Percentiles rank a stretch among this genome's conserved stretches.
These are phyloP conservation scores for Drosophila nikananu DNA, from an alignment of 1,140 invertebrate species.

Conservation along the genomic window DNA sequence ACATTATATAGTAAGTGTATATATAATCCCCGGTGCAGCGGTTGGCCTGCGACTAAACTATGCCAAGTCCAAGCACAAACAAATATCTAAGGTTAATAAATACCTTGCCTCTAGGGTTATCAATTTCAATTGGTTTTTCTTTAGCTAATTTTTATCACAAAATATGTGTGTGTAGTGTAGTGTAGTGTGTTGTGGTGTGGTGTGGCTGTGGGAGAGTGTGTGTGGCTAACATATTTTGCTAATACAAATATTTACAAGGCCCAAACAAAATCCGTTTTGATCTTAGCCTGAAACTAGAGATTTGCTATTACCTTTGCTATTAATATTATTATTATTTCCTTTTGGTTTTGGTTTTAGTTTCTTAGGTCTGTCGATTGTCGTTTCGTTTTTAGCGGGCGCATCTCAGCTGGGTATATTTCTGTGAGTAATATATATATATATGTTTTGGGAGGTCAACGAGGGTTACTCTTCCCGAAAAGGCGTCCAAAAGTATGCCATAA, in stretches of 20 bases:
- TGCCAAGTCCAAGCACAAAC: constrained; percentile 64
- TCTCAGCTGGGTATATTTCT: constrained; percentile 15
- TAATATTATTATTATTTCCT: neutral
- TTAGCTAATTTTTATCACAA: constrained; percentile 48
- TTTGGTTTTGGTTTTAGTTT: neutral
- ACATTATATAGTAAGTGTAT: neutral
- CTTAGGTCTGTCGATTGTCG: constrained; percentile 54
- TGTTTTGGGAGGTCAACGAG: neutral
- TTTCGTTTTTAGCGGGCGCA: constrained; percentile 48
- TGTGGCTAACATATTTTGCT: constrained; percentile 36
- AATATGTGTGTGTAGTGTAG: constrained; percentile 32
- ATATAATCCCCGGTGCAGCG: constrained; percentile 7
- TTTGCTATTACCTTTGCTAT: neutral
- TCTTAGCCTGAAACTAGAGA: constrained; percentile 28
- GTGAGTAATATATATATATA: constrained; percentile 9
- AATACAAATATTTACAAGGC: constrained; percentile 40
- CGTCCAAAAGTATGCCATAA: constrained; percentile 3
- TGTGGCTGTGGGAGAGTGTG: constrained; percentile 1
- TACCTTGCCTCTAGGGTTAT: constrained; percentile 15
- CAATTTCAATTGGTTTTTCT: constrained; percentile 15
- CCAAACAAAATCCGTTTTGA: constrained; percentile 23
- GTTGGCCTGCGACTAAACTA: constrained; percentile 11
- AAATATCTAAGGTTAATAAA: constrained; percentile 39
- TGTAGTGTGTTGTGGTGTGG: constrained; percentile 5
- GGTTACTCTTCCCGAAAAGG: neutral